A percentile compares a stretch with the other conserved stretches of the same genome.
Evolutionary conservation across 2,113 vertebrate genomes (phyloP).

Genomic region (Cyprinodon brontotheroides): DNA sequence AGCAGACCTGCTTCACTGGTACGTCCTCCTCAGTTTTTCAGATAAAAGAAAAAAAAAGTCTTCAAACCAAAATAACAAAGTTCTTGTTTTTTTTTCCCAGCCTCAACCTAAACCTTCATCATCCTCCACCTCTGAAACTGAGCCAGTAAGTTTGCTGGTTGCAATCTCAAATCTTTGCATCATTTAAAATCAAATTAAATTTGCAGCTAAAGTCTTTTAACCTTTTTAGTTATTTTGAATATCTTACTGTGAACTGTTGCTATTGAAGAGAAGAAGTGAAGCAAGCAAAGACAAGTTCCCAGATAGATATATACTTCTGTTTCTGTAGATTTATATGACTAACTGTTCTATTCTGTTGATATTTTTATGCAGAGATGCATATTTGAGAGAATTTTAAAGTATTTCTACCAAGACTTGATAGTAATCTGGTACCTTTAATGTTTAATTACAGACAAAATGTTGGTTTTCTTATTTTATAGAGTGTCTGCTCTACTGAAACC

Average conservation of each 20-base stretch:
- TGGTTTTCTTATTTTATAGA: background rate
- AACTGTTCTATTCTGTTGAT: background rate
- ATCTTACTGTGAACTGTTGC: no score
- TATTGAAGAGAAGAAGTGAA: no score
- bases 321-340: no score
- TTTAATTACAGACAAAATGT: background rate
- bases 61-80: background rate
- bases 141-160: constrained; percentile 40
- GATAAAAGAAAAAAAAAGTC: background rate
- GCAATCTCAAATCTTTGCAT: constrained; percentile 7
- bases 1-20: constrained; percentile 69
- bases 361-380: background rate
- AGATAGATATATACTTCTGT: background rate
- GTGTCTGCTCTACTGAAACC: background rate
- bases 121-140: background rate
- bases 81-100: constrained; percentile 31
- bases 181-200: background rate
- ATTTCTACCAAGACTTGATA: background rate
- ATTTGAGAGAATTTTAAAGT: background rate
- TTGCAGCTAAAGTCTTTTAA: background rate
- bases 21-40: accelerated
- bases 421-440: background rate
- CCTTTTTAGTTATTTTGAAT: no score
- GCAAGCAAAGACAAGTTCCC: no score
- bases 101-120: constrained; percentile 44